These are phyloP conservation scores for Pipra filicauda DNA, from an alignment of 2,113 vertebrate species.

Conservation along the genomic window DNA sequence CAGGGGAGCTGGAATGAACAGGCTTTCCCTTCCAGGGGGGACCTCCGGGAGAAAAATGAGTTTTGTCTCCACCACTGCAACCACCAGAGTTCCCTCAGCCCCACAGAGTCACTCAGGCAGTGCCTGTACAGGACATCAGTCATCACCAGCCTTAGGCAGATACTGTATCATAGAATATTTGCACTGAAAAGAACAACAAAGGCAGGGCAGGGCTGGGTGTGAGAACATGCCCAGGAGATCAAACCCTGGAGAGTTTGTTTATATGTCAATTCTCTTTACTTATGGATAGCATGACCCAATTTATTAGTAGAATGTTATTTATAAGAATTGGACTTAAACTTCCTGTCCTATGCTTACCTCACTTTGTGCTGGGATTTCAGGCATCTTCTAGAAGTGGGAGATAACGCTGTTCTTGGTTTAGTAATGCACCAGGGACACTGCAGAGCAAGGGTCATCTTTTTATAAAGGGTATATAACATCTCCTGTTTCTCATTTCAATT, in stretches of 20 bases:
- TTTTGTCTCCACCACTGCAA: not conserved
- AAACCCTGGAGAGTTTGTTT: not conserved
- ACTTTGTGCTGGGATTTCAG: not conserved
- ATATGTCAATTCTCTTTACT: not conserved
- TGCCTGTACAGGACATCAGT: not conserved
- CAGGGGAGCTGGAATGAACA: not conserved
- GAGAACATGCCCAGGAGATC: not conserved
- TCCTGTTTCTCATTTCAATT: not conserved
- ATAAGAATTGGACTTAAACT: not conserved
- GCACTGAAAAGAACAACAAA: not conserved
- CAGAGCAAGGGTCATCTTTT: not conserved
- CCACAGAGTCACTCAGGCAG: not conserved
- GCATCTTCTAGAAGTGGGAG: not conserved
- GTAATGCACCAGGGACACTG: not conserved
- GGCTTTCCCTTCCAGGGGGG: not conserved
- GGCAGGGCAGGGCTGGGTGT: rapidly evolving
- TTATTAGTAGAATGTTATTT: not conserved
- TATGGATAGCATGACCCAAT: not conserved
- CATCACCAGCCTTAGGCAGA: not conserved
- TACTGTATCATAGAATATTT: not conserved
- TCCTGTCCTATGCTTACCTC: not conserved
- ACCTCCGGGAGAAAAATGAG: not conserved
- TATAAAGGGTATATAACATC: not conserved
- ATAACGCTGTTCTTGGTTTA: not conserved
- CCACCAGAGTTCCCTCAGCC: not conserved